Evolutionary conservation across 2,797 vertebrate species (phyloP), one percentile per base, ranked within the genome.

Genomic region (Pogonophryne albipinna): DNA sequence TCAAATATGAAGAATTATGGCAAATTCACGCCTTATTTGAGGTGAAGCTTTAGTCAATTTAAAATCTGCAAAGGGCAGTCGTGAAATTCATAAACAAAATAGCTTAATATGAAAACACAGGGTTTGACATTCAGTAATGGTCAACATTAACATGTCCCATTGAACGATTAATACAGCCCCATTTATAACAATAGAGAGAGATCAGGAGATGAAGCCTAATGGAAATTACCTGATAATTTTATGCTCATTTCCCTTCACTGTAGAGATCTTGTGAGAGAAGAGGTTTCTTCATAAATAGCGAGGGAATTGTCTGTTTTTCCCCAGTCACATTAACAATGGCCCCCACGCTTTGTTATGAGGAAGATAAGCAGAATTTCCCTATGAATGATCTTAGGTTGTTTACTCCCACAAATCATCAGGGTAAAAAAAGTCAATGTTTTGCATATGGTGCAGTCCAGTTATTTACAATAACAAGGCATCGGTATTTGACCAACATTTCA

Each of bases 71-170:
- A 78, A 83, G 52, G 69, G 23, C 55, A 56, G 47, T n/a, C 14
- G 2, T n/a, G 53, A 74, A 84, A 77, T 56, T 47, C n/a, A 59
- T 34, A 53, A 70, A 59, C 4, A 74, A 70, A 78, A 65, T 15
- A 42, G 59, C 85, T 86, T 82, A 82, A 84, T 58, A 78, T 70
- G 76, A 82, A 84, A 82, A 78, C 66, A 69, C 53, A 60, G 20
- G 65, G 69, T 70, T 68, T 95, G 93, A 87, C 94, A 95, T 95
- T 95, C 91, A 82, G 75, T 73, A 92, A 93, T 80, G 92, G 91
- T 93, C 93, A 92, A 74, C 66, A 92, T 95, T 93, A 90, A 81
- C 93, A 95, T 94, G 89, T 91, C 80, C 79, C 78, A 90, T 83
- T 78, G 78, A 82, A 79, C 79, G 52, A 84, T 72, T 86, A 83